A percentile compares a stretch with the other conserved stretches of the same genome.
phyloP scores from a whole-genome alignment of 2,888 invertebrate species.

The Trichacis sp. region DNA sequence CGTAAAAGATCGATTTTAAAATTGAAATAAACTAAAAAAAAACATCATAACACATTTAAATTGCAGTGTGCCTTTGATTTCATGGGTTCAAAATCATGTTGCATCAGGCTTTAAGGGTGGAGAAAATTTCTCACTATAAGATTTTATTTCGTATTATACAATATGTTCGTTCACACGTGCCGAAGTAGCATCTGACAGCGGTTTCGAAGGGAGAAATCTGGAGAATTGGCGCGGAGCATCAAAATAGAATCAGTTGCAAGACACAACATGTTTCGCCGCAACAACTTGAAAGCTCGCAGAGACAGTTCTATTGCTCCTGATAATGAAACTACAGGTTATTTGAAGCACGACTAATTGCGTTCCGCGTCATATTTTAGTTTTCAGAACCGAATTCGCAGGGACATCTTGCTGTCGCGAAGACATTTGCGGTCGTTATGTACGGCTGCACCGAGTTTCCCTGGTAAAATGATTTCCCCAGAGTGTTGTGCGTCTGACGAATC shows the following conservation, averaged over 20 bases:
- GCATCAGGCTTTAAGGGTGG: no score
- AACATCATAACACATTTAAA: no score
- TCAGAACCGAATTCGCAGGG: not conserved
- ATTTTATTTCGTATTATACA: no score
- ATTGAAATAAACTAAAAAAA: no score
- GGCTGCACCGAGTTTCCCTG: not conserved
- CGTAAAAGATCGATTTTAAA: no score
- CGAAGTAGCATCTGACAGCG: not conserved
- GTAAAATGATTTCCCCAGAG: slow-evolving; percentile 19
- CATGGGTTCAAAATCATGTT: no score
- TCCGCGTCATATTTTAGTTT: not conserved
- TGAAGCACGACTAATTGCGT: not conserved
- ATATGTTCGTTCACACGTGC: no score
- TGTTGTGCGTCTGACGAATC: slow-evolving; percentile 16
- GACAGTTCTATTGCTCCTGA: not conserved
- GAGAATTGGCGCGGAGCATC: not conserved
- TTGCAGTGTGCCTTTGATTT: no score
- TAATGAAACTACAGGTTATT: not conserved
- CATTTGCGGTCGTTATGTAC: no score
- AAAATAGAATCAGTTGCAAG: not conserved
- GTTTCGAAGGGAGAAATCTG: not conserved
- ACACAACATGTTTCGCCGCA: not conserved
- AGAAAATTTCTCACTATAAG: no score
- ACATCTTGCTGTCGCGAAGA: not conserved
- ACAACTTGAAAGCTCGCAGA: not conserved